Evolutionary conservation across 2,113 vertebrate species (phyloP).

Genomic region (Dolichallabes microphthalmus): DNA sequence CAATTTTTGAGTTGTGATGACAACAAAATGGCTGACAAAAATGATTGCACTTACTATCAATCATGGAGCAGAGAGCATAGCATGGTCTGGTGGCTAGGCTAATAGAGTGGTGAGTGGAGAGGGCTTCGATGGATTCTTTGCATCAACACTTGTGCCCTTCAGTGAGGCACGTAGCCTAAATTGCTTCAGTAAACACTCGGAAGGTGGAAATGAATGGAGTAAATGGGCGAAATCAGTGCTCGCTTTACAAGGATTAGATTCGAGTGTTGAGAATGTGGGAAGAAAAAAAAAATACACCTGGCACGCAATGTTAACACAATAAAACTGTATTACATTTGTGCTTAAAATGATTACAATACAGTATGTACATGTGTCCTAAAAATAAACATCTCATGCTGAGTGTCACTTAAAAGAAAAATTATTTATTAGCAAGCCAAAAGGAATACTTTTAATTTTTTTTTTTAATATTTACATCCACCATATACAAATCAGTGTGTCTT

Average conservation of each 20-base stretch:
- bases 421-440: conserved; percentile 78
- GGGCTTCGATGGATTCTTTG: conserved; percentile 54
- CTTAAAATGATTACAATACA: conserved; percentile 96
- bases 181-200: conserved; percentile 56
- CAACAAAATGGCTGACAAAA: conserved; percentile 62
- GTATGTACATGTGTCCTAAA: conserved; percentile 95
- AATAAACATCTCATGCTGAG: conserved; percentile 98
- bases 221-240: conserved; percentile 38
- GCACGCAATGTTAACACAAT: conserved; percentile 91
- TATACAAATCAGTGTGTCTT: conserved; percentile 64
- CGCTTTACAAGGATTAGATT: conserved; percentile 62
- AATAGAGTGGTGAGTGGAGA: conserved; percentile 58
- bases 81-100: conserved; percentile 65
- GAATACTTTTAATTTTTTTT: conserved; percentile 62
- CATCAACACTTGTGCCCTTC: conserved; percentile 59
- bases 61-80: conserved; percentile 58
- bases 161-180: conserved; percentile 60
- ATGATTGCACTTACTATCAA: conserved; percentile 62
- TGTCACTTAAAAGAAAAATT: conserved; percentile 80
- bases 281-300: conserved; percentile 65
- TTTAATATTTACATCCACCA: conserved; percentile 67
- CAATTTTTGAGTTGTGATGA: conserved; percentile 58
- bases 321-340: conserved; percentile 99
- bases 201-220: conserved; percentile 40
- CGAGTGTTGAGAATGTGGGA: conserved; percentile 77